phyloP scores from a whole-genome alignment of 2,888 invertebrate genomes.

The Mechanitis messenoides region DNA sequence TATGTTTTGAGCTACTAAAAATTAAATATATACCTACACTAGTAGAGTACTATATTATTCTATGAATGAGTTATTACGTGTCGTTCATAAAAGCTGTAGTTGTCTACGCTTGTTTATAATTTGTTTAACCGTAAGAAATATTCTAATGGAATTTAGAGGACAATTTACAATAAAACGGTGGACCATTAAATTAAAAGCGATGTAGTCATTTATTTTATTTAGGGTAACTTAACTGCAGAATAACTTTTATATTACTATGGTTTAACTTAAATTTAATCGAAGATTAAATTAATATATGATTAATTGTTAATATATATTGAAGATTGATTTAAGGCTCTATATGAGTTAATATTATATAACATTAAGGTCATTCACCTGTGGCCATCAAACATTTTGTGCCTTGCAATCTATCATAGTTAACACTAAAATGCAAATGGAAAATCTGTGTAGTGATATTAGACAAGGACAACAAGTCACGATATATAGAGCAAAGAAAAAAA shows the following conservation, averaged over 20 bases:
- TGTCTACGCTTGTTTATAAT: conserved; percentile 34
- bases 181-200: conserved; percentile 11
- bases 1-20: no score
- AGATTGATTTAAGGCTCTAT: no score
- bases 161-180: conserved; percentile 30
- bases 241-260: no score
- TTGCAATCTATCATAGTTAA: conserved; percentile 17
- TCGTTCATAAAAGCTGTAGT: conserved; percentile 36
- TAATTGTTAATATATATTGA: no score
- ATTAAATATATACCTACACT: no score
- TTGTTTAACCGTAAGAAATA: conserved; percentile 38
- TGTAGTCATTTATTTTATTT: conserved; percentile 8
- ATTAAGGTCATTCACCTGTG: conserved; percentile 3
- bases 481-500: not conserved
- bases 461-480: conserved; percentile 8
- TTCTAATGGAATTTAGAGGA: conserved; percentile 43
- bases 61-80: conserved; percentile 22
- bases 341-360: no score
- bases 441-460: conserved; percentile 16
- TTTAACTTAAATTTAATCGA: no score
- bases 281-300: no score
- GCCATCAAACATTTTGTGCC: not conserved
- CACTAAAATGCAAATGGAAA: conserved; percentile 22
- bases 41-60: conserved; percentile 6
- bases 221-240: no score